Base-by-base conservation (phyloP, 2,888 invertebrate genomes). In the Drosophila prolongata region DNA sequence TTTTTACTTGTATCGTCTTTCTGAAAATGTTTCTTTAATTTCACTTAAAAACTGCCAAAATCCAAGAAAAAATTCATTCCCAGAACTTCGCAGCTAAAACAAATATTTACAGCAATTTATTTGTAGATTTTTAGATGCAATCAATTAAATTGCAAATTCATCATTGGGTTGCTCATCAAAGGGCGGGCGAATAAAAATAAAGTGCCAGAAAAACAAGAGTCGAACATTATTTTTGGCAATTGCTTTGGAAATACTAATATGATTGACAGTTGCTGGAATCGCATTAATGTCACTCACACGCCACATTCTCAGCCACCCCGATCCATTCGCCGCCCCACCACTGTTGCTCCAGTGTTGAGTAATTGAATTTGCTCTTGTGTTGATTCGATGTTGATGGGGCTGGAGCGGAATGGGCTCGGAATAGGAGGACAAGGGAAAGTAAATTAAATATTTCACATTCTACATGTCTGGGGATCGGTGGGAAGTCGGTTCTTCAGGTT, bases 241-340 rank as follows among this genome's bases (percentile, higher is more conserved):
- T 67, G 60, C 52, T 53, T 61, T 62, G 67, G 52, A 54, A 72
- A 75, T 62, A 77, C 53, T 72, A 75, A 76, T 77, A 81, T 90
- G 89, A 90, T 89, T 90, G 90, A 80, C 90, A 88, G 77, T 78
- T 79, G 77, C 70, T 64, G 66, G 78, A 90, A 90, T 90, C 78
- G 79, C 68, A 90, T 90, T 90, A 90, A 82, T 90, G 90, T 90
- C 90, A 89, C 76, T 80, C 84, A 80, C 79, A 80, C 78, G 77
- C 68, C 49, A 43, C 53, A 59, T 75, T 59, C 50, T 59, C 50
- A 46, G 43, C 57, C 13, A 30, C n/a, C 47, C 4, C 14, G 47
- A 34, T 14, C 52, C 47, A 35, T 24, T 27, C 53, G 14, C 65
- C 40, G 9, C 24, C 47, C 30, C 6, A 30, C 64, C 42, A 46